Percentiles rank a stretch among this genome's conserved stretches.
Evolutionary conservation across 2,113 vertebrate species (phyloP).

Genomic region (Peucedramus taeniatus): DNA sequence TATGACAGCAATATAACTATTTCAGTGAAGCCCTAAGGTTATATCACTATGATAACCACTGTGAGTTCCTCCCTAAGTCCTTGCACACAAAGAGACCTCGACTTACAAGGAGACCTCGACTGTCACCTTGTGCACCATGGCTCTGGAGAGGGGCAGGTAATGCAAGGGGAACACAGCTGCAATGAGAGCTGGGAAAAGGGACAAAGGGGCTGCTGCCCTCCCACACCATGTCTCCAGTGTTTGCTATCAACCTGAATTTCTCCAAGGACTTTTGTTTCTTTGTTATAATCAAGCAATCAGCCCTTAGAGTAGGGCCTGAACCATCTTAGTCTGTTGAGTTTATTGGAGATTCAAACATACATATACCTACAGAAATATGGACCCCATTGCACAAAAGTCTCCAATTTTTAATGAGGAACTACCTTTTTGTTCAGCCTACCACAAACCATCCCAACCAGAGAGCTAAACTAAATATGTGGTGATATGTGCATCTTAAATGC

Average conservation of each 20-base stretch:
- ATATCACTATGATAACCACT: not conserved
- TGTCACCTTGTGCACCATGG: accelerated
- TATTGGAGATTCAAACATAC: not conserved
- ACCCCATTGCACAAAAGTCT: not conserved
- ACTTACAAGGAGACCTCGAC: not conserved
- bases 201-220: not conserved
- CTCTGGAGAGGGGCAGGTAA: not conserved
- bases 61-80: not conserved
- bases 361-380: not conserved
- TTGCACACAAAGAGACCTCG: accelerated
- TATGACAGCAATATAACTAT: not conserved
- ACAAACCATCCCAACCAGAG: not conserved
- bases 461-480: not conserved
- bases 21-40: not conserved
- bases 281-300: not conserved
- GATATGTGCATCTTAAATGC: not conserved
- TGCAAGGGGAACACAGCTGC: accelerated
- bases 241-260: not conserved
- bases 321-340: not conserved
- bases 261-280: not conserved
- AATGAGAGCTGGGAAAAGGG: not conserved
- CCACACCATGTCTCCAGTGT: not conserved
- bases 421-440: not conserved
- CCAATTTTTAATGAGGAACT: not conserved
- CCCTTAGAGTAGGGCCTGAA: not conserved